Conservation (phyloP, 2,113 vertebrate genomes). For the Oplegnathus fasciatus region DNA sequence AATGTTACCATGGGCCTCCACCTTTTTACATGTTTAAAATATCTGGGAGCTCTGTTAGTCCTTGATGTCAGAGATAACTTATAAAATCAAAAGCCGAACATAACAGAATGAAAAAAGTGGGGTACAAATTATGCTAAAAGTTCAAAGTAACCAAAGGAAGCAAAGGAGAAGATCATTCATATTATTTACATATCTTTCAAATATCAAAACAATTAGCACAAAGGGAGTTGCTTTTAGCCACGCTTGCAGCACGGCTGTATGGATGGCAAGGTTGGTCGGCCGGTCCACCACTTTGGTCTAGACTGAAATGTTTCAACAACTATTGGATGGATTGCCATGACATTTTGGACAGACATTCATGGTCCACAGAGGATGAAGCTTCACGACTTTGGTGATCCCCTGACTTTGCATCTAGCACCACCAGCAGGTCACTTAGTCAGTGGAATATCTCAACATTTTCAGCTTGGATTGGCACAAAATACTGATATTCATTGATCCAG, state of each 20-base stretch:
- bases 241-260: background rate
- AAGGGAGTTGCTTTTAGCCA: background rate
- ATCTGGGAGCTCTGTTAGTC: background rate
- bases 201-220: background rate
- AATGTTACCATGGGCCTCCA: slow-evolving; percentile 22
- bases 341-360: background rate
- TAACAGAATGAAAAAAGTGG: background rate
- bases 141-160: background rate
- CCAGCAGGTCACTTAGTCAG: too few relatives aligned
- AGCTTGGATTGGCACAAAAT: too few relatives aligned
- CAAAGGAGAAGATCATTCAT: background rate
- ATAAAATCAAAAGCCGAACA: slow-evolving; percentile 11
- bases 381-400: background rate
- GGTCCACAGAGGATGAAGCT: background rate
- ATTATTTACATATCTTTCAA: background rate
- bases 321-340: background rate
- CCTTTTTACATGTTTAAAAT: slow-evolving; percentile 44
- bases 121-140: background rate
- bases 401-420: background rate
- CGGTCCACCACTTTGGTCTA: background rate
- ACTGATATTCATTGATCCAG: too few relatives aligned
- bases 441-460: too few relatives aligned
- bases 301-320: background rate
- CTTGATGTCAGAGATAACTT: slow-evolving; percentile 16
- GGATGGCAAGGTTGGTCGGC: background rate